phyloP scores from a whole-genome alignment of 2,888 invertebrate genomes.

The Andrena trimmerana region DNA sequence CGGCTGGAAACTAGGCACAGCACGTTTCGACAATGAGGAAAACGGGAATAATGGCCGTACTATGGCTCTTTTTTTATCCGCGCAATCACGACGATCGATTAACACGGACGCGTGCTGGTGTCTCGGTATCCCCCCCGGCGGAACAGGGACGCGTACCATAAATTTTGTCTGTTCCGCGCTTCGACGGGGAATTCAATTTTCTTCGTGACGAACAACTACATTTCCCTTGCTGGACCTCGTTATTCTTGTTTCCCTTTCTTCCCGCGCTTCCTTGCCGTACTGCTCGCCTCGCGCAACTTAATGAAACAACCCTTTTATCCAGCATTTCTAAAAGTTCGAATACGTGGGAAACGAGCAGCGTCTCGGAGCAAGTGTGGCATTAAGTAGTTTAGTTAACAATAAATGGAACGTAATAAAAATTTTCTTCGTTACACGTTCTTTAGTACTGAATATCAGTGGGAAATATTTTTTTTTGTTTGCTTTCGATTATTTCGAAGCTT shows the following conservation, averaged over 20 bases:
- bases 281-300: constrained; percentile 3
- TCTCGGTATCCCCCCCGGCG: constrained; percentile 53
- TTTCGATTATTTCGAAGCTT: too few relatives aligned
- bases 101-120: constrained; percentile 64
- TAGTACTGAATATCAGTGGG: too few relatives aligned
- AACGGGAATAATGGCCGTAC: constrained; percentile 69
- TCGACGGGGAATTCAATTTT: constrained; percentile 77
- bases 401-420: too few relatives aligned
- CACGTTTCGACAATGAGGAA: constrained; percentile 61
- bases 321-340: neutral
- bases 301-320: constrained; percentile 12
- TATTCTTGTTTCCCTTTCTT: constrained; percentile 46
- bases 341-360: neutral
- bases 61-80: constrained; percentile 49
- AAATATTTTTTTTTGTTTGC: too few relatives aligned
- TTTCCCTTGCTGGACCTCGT: constrained; percentile 50
- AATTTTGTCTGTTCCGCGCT: constrained; percentile 71
- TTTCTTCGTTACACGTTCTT: too few relatives aligned
- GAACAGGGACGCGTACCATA: constrained; percentile 71
- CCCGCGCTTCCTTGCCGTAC: constrained; percentile 19
- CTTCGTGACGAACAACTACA: constrained; percentile 74
- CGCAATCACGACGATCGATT: constrained; percentile 74
- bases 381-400: too few relatives aligned
- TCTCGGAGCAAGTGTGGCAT: too few relatives aligned
- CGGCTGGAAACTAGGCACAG: constrained; percentile 33